Conservation (phyloP, 2,797 vertebrate genomes). For the Chelidonichthys spinosus region DNA sequence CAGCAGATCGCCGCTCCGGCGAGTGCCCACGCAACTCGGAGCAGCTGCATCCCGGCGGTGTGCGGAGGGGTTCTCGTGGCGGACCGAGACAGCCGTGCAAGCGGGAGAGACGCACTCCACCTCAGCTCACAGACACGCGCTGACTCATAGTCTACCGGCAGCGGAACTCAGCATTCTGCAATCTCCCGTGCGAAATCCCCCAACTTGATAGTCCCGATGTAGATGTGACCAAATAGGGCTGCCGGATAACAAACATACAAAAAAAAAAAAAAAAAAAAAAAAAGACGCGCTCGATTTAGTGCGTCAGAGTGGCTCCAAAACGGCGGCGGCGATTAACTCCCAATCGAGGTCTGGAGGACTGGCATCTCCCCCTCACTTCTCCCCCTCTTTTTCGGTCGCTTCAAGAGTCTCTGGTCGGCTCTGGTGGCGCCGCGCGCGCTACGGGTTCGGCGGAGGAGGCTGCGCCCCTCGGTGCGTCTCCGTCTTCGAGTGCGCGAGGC, state of each 20-base stretch:
- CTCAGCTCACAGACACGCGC: constrained; percentile 74
- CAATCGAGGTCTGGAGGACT: constrained; percentile 50
- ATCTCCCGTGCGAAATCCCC: constrained; percentile 45
- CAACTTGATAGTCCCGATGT: constrained; percentile 60
- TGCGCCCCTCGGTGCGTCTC: constrained; percentile 51
- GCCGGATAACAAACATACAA: constrained; percentile 13
- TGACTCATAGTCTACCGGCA: constrained; percentile 66
- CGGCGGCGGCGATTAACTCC: constrained; percentile 64
- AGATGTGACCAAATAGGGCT: background rate
- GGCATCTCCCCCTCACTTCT: constrained; percentile 52
- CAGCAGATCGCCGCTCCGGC: constrained; percentile 97
- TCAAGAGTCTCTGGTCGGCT: constrained; percentile 12
- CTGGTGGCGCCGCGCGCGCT: constrained; percentile 4
- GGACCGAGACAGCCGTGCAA: constrained; percentile 62
- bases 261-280: constrained; percentile 6
- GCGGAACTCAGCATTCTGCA: constrained; percentile 34
- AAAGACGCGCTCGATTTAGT: constrained; percentile 46
- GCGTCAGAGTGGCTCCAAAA: constrained; percentile 68
- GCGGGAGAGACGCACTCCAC: constrained; percentile 56
- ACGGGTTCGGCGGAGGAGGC: constrained; percentile 32
- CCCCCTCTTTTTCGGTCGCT: background rate
- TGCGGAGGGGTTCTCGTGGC: constrained; percentile 49
- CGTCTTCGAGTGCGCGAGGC: constrained; percentile 66
- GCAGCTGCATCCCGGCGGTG: constrained; percentile 96
- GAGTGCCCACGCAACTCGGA: constrained; percentile 96